Evolutionary conservation across 2,888 invertebrate genomes (phyloP), one percentile per base, ranked within the genome.

Genomic region (Ecliptopera silaceata): DNA sequence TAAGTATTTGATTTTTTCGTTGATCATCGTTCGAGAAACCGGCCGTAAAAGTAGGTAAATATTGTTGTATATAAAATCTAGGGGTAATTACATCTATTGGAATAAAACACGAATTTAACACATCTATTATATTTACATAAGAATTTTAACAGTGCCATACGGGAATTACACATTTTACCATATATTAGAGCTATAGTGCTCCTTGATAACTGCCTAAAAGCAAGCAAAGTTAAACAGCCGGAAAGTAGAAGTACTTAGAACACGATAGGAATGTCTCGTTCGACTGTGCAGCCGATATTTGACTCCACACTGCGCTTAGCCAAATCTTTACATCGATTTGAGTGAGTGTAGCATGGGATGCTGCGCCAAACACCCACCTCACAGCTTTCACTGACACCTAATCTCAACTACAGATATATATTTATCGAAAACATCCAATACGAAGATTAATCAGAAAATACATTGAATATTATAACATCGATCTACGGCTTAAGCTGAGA

Each of bases 81-180:
- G 22, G 43, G 12, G 17, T 26, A n/a, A 12, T 12, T 15, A 36
- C 1, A 41, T 18, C 34, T 46, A 46, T 12, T 8, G 2, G 78
- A 89, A 86, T 86, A 56, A 88, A 88, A 88, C 61, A 79, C 69
- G 51, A 67, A 71, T 85, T 80, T 86, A 91, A 91, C 91, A 90
- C 90, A 90, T 89, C 89, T 90, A 89, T 91, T 48, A 89, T 90
- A 89, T 90, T 90, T 90, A 90, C 88, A 90, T 82, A 87, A 82
- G 80, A 89, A 86, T 84, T 86, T 86, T 84, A 90, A 91, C 90
- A 90, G 90, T 90, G 90, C 87, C 77, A 80, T 87, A 83, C 80
- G 79, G 82, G 80, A 80, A 81, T 79, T 79, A 82, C 77, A 87
- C 74, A 84, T 76, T 74, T 71, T 80, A 80, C 64, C 74, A 77